phyloP scores from a whole-genome alignment of 2,797 vertebrate genomes.

The Cercopithecus diana region DNA sequence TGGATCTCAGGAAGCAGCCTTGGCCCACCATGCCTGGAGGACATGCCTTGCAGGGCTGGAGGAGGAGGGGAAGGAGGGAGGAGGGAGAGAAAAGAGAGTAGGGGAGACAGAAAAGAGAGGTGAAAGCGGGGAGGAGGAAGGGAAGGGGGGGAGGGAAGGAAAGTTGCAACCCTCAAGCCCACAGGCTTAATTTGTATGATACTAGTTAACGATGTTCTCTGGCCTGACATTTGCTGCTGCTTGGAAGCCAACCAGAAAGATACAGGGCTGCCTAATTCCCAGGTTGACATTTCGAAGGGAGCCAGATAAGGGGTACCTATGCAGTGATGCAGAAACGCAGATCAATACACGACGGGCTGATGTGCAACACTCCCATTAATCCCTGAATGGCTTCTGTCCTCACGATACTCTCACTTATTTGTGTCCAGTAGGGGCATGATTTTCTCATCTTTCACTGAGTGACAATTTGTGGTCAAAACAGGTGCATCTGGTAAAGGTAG shows the following conservation, averaged over 20 bases:
- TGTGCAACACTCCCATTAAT: not conserved
- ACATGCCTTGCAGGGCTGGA: not conserved
- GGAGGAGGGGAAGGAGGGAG: too few relatives aligned
- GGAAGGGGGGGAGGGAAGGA: not conserved
- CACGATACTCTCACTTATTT: fast-evolving
- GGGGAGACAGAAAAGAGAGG: not conserved
- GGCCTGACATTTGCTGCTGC: slow-evolving; percentile 43
- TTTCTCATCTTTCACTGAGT: not conserved
- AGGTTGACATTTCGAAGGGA: not conserved
- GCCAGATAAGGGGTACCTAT: not conserved
- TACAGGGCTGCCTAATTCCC: not conserved
- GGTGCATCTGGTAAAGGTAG: not conserved
- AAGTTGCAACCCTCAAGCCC: not conserved
- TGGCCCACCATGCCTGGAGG: not conserved
- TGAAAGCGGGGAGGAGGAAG: fast-evolving
- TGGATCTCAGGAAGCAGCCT: not conserved
- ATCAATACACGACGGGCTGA: not conserved
- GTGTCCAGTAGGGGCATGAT: not conserved
- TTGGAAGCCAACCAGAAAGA: slow-evolving; percentile 7
- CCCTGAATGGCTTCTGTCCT: not conserved
- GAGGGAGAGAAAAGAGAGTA: fast-evolving
- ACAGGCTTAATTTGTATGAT: not conserved
- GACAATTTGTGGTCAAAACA: not conserved
- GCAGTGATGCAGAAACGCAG: not conserved
- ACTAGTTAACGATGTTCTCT: not conserved